Base-by-base conservation (phyloP, 2,888 invertebrate species). In the Anthophora plumipes region DNA sequence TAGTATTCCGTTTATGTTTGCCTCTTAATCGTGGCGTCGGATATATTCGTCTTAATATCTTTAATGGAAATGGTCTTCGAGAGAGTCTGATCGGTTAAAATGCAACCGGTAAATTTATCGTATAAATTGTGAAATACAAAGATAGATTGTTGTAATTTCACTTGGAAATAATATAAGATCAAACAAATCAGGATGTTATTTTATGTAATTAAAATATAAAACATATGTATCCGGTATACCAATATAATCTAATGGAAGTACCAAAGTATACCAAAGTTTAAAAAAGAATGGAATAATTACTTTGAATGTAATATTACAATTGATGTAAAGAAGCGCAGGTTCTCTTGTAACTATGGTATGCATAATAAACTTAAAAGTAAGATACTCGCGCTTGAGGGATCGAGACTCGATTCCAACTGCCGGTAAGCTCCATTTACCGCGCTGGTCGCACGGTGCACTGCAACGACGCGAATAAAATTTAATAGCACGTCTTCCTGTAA, bases 401-500 rank as follows among this genome's bases (percentile, higher is more conserved):
- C 14, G 22, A 22, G 63, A 8, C 52, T 25, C 20, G 22, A 61
- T 48, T 41, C 20, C 39, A 14, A 11, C 20, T 14, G 48, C 14
- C 11, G 54, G 41, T 67, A 67, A 60, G 55, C 48, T 54, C 31
- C 60, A 41, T n/a, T 77, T 77, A 48, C 37, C 52, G 31, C 52
- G 43, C 22, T 14, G 66, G 41, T 50, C 41, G 52, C 43, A 6
- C 43, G 14, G 43, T 6, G 37, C n/a, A 50, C 20, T 59, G 46
- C 37, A 77, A 17, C 63, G 54, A 61, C 48, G 37, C 61, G 69
- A 68, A 69, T 70, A 61, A 72, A 52, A 60, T 82, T 77, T 81
- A 83, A 81, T 75, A 55, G 72, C 69, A 72, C 72, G 43, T 69
- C 69, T 83, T 78, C 61, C 71, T 72, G 83, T 82, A 83, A 80